Percentiles rank a stretch among this genome's conserved stretches.
Evolutionary conservation across 1,140 invertebrate genomes (phyloP).

Genomic region (Drosophila kikkawai): DNA sequence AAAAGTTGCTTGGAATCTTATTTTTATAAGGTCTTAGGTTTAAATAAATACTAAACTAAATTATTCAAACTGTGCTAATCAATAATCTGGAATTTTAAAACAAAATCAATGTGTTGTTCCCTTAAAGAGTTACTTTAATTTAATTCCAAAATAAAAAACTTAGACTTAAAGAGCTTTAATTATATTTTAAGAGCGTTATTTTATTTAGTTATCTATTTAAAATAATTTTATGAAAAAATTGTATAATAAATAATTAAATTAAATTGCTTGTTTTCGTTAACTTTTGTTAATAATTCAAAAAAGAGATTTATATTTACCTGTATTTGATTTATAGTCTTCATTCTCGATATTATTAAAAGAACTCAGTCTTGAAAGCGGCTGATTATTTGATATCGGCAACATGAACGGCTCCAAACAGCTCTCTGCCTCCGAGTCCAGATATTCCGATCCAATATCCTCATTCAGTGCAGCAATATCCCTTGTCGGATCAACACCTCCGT

Average conservation of each 20-base stretch:
- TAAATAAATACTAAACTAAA: not conserved
- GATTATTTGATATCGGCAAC: slow-evolving; percentile 85
- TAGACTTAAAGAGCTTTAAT: not conserved
- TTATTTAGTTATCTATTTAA: not conserved
- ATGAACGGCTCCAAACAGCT: slow-evolving; percentile 87
- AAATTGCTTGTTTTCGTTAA: too few species aligned
- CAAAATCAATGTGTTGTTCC: not conserved
- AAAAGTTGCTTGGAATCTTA: not conserved
- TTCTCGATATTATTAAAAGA: slow-evolving; percentile 89
- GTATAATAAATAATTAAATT: not conserved
- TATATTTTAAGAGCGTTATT: not conserved
- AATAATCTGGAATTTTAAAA: not conserved
- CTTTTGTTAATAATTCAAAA: too few species aligned
- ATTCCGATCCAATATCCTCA: slow-evolving; percentile 91
- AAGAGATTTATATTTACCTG: slow-evolving; percentile 82
- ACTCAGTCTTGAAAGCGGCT: slow-evolving; percentile 87
- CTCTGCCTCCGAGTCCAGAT: slow-evolving; percentile 89
- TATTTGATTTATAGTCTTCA: slow-evolving; percentile 87
- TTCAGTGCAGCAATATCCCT: slow-evolving; percentile 89
- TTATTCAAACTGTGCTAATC: not conserved
- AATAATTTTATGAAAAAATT: not conserved
- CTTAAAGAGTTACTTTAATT: not conserved
- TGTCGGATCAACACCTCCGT: slow-evolving; percentile 86
- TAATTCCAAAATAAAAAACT: not conserved
- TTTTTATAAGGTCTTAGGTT: not conserved